These are phyloP conservation scores for Pachliopta kotzebuea DNA, from an alignment of 2,888 invertebrate species.

Conservation along the genomic window DNA sequence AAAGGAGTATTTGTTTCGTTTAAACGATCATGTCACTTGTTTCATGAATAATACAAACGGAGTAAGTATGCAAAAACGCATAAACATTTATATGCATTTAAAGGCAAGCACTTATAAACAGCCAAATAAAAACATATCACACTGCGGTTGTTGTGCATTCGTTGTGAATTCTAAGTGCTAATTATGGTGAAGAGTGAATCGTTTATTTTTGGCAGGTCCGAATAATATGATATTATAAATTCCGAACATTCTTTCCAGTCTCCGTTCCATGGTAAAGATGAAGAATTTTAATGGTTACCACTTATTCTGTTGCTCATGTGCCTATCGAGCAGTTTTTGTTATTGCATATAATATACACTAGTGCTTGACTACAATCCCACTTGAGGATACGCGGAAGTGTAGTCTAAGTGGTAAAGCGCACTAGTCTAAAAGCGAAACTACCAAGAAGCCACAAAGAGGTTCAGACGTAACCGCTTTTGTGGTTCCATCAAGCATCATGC, in stretches of 20 bases:
- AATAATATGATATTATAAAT: conserved; percentile 11
- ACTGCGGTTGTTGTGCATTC: not conserved
- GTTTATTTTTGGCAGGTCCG: conserved; percentile 1
- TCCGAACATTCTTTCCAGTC: not conserved
- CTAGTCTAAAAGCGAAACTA: too few species aligned
- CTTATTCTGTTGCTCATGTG: not conserved
- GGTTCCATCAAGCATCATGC: too few species aligned
- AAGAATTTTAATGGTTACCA: not conserved
- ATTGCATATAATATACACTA: too few species aligned
- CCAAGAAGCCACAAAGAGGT: too few species aligned
- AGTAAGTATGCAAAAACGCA: not conserved
- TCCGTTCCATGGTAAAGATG: not conserved
- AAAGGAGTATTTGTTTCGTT: conserved; percentile 2
- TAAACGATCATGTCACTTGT: not conserved
- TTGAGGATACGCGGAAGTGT: too few species aligned
- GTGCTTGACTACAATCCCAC: too few species aligned
- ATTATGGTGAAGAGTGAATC: conserved; percentile 5
- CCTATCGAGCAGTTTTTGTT: too few species aligned
- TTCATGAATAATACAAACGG: conserved; percentile 1
- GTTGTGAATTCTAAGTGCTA: conserved; percentile 17
- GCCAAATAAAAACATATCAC: conserved; percentile 9
- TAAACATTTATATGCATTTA: conserved; percentile 15
- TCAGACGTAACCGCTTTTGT: too few species aligned
- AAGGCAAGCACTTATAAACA: conserved; percentile 2
- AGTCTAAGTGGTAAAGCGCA: too few species aligned